Evolutionary conservation across 2,888 invertebrate species (phyloP), one percentile per base, ranked within the genome.

Genomic region (Malthinus flaveolus): DNA sequence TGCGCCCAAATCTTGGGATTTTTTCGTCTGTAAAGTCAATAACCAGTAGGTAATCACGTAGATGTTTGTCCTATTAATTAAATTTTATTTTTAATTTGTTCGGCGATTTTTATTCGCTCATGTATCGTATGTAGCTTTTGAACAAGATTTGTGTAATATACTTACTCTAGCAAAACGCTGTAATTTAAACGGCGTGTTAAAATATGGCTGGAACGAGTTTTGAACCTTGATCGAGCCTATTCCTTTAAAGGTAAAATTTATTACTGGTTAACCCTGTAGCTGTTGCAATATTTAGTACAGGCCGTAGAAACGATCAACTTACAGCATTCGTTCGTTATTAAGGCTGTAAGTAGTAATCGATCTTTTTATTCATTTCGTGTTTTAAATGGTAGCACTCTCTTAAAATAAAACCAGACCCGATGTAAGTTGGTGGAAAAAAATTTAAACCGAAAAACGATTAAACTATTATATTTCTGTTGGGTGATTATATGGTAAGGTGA

Each of bases 251-350:
- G 12, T 32, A 52, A 46, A 52, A 52, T 52, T 52, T 52, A 52
- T 52, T 52, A 52, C 52, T 52, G 34, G 52, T 52, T 52, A 35
- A 46, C 52, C 52, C 52, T 45, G 52, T 46, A 52, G 35, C n/a
- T 36, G 35, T 44, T 35, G 52, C 32, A 46, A 48, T 54, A 48
- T 54, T 54, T 54, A 48, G 52, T 54, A 48, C 39, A 47, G 23
- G 54, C 46, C 48, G 54, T 54, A 37, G 48, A 54, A 54, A 48
- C 48, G 54, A 47, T 54, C 54, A 46, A 48, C 54, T 46, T 48
- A 54, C 39, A 54, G 54, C 47, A 46, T 45, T 47, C 54, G 46
- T 45, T 47, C 54, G 46, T 54, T 54, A 53, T 53, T 53, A 47
- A 53, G 47, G 53, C 39, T 35, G 53, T 53, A 50, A 42, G 53